Conservation (phyloP, 2,888 invertebrate genomes). For the Mythimna impura region DNA sequence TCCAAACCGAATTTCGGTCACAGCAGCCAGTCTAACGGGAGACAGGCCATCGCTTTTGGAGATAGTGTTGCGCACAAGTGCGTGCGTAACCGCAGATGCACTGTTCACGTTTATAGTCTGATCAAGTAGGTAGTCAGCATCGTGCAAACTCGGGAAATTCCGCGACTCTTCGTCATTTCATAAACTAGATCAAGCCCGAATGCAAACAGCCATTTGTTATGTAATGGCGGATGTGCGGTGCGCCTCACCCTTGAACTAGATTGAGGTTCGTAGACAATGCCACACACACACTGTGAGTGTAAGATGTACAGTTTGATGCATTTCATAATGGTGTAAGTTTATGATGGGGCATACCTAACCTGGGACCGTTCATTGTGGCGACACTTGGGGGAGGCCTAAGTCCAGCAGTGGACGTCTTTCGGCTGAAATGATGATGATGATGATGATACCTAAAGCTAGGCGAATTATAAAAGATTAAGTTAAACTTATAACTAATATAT, state of each 20-base stretch:
- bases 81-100: too few species aligned
- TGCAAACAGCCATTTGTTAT: slow-evolving; percentile 41
- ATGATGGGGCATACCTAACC: background rate
- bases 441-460: background rate
- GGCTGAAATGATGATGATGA: too few species aligned
- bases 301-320: slow-evolving; percentile 36
- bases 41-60: too few species aligned
- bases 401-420: too few species aligned
- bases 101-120: too few species aligned
- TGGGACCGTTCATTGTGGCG: too few species aligned
- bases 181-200: slow-evolving; percentile 38
- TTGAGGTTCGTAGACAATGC: slow-evolving; percentile 62
- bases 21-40: too few species aligned
- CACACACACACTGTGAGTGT: slow-evolving; percentile 40
- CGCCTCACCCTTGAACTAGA: slow-evolving; percentile 63
- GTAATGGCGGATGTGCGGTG: slow-evolving; percentile 63
- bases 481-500: background rate
- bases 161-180: slow-evolving; percentile 5
- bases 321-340: slow-evolving; percentile 46
- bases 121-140: background rate
- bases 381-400: too few species aligned
- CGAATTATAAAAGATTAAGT: background rate
- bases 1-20: too few species aligned
- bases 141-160: slow-evolving; percentile 35
- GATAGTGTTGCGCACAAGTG: too few species aligned